Evolutionary conservation across 2,797 vertebrate species (phyloP).

Genomic region (Carduelis carduelis): DNA sequence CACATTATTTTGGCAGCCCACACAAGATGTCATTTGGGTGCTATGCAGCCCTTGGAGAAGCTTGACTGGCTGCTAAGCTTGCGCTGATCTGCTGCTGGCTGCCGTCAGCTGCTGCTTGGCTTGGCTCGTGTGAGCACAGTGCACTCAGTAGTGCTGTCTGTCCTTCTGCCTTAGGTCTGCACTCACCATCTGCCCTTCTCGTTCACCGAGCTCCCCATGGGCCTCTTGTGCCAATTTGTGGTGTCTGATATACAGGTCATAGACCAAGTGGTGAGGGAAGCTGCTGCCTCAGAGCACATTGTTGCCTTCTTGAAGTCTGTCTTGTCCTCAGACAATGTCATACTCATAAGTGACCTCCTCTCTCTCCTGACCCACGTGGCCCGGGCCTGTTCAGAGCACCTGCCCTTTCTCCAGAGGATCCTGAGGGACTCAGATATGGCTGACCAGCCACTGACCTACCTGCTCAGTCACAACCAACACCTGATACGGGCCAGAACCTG

Average conservation of each 20-base stretch:
- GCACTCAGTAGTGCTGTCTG: background rate
- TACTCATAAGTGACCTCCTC: slow-evolving; percentile 81
- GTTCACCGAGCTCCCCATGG: slow-evolving; percentile 82
- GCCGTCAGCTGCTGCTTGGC: background rate
- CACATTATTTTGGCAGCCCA: background rate
- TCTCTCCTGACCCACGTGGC: slow-evolving; percentile 80
- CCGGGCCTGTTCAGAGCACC: slow-evolving; percentile 48
- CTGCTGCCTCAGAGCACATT: slow-evolving; percentile 20
- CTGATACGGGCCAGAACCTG: slow-evolving; percentile 81
- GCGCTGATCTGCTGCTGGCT: background rate
- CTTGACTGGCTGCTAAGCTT: background rate
- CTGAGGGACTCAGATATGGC: slow-evolving; percentile 52
- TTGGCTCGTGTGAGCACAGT: accelerated
- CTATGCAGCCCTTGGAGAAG: background rate
- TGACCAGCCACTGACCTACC: slow-evolving; percentile 68
- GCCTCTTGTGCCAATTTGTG: slow-evolving; percentile 84
- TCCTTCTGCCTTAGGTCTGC: slow-evolving; percentile 79
- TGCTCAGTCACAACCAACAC: slow-evolving; percentile 77
- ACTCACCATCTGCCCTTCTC: slow-evolving; percentile 70
- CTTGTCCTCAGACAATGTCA: slow-evolving; percentile 67
- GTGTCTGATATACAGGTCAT: slow-evolving; percentile 74
- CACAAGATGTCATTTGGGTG: background rate
- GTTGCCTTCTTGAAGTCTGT: slow-evolving; percentile 60
- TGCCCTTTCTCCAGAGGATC: slow-evolving; percentile 68
- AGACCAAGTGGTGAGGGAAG: slow-evolving; percentile 62